A percentile compares a stretch with the other conserved stretches of the same genome.
These are phyloP conservation scores for Peromyscus californicus DNA, from an alignment of 2,113 vertebrate genomes.

Conservation along the genomic window DNA sequence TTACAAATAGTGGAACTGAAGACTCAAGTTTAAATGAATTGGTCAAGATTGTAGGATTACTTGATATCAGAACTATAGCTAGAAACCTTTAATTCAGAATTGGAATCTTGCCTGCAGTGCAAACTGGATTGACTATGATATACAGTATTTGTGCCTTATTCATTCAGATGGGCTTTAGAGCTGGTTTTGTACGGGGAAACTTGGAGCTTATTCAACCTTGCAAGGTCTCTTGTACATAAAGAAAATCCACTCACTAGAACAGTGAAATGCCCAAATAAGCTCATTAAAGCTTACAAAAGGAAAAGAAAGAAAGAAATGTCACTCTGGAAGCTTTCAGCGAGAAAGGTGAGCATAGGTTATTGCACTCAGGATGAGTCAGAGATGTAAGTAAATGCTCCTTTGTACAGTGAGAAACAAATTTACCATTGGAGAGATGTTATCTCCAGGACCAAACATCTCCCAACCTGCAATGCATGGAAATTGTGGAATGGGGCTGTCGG, in stretches of 20 bases:
- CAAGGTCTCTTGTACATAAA: background rate
- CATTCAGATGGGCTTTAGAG: background rate
- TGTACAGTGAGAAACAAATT: slow-evolving; percentile 27
- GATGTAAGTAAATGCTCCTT: slow-evolving; percentile 18
- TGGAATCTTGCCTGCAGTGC: background rate
- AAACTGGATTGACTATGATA: background rate
- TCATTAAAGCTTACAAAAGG: background rate
- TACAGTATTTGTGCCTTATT: background rate
- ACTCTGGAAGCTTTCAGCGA: background rate
- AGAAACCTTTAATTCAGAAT: background rate
- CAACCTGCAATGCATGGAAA: slow-evolving; percentile 62
- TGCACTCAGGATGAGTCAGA: background rate
- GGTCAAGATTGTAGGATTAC: background rate
- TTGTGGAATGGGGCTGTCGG: slow-evolving; percentile 63
- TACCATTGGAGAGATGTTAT: slow-evolving; percentile 45
- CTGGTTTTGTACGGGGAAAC: background rate
- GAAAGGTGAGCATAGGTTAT: background rate
- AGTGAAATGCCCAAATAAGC: background rate
- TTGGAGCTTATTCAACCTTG: background rate
- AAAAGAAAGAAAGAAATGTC: background rate
- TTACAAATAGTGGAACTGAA: background rate
- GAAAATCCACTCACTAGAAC: background rate
- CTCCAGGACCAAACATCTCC: slow-evolving; percentile 57
- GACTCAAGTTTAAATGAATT: background rate
- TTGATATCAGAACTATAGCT: background rate